Evolutionary conservation across 2,888 invertebrate species (phyloP), one percentile per base, ranked within the genome.

Genomic region (Acanthosepion esculentum): DNA sequence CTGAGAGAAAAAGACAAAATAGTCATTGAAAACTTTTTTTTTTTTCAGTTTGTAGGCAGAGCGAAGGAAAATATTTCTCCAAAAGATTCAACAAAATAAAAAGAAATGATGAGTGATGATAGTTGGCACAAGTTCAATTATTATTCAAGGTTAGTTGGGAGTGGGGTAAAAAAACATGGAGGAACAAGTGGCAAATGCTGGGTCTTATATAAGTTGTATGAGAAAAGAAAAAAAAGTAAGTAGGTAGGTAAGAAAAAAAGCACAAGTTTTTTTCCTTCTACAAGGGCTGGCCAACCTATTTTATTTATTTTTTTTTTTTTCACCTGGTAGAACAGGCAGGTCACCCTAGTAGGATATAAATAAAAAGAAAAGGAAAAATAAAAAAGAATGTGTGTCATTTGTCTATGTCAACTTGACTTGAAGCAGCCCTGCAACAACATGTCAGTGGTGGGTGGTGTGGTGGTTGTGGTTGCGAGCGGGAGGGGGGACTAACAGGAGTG

Each of bases 341-440:
- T 78, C 78, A 78, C 78, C 78, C 78, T 78, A n/a, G 78, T 78
- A n/a, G n/a, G 78, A 78, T 78, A 78, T 78, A 78, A 78, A 78
- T n/a, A 78, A n/a, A 78, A 78, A 78, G 12, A n/a, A 78, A 10
- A 78, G 3, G n/a, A 15, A 78, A 33, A 78, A 33, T 33, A 78
- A 78, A 78, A 78, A 15, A n/a, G n/a, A 78, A 78, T 78, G 78
- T 78, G 78, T 78, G 78, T 78, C 78, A 78, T 78, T 78, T 33
- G 78, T 78, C 78, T 78, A 78, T 78, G 78, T 78, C 78, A 78
- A 78, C n/a, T 78, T 78, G 78, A 78, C 78, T 78, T 78, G n/a
- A 78, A 78, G 78, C 78, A 78, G 78, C 78, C 78, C 78, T 78
- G 78, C 78, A 78, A 78, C 78, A 78, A 78, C 78, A n/a, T 78